Base-by-base conservation (phyloP, 2,113 vertebrate genomes). In the Tychaedon coryphoeus region DNA sequence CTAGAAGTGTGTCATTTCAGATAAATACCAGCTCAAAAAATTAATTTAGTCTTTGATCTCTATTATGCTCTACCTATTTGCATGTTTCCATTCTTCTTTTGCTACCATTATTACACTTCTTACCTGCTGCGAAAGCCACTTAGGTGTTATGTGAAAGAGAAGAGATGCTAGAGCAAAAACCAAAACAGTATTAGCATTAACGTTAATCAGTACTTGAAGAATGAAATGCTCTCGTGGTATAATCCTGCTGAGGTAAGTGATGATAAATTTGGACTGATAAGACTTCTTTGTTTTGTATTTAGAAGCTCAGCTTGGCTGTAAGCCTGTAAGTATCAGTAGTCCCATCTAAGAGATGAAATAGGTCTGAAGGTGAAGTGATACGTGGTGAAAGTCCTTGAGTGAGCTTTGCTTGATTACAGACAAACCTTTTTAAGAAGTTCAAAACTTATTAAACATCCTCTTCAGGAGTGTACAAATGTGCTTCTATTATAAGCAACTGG, bases 211-310 rank as follows among this genome's bases (percentile, higher is more conserved):
- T 36, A 78, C 24, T 65, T 85, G 65, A 89, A 92, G 61, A 92
- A 23, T 51, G 47, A 89, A 92, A 78, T 65, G n/a, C 33, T 78
- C 10, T 82, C 25, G 0, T 56, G 31, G 34, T 75, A 84, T 78
- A 95, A 91, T 67, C 92, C 83, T 87, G 48, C 34, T 87, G 57
- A 89, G 60, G 65, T 43, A 78, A 72, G n/a, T 45, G n/a, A 69
- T n/a, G 69, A 88, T 74, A 92, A 95, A 95, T 87, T 95, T 87
- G 45, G 43, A 64, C 48, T 53, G 36, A 57, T 67, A 92, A 84
- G n/a, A 64, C 65, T 15, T 56, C 81, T 87, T 72, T 60, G 29
- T 43, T 91, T 90, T 82, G 18, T 65, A 61, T 60, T 93, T 78
- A 95, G 74, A 86, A 95, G 19, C 57, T 91, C 56, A 93, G 57